Evolutionary conservation across 2,888 invertebrate species (phyloP).

Genomic region (Eupithecia centaureata): DNA sequence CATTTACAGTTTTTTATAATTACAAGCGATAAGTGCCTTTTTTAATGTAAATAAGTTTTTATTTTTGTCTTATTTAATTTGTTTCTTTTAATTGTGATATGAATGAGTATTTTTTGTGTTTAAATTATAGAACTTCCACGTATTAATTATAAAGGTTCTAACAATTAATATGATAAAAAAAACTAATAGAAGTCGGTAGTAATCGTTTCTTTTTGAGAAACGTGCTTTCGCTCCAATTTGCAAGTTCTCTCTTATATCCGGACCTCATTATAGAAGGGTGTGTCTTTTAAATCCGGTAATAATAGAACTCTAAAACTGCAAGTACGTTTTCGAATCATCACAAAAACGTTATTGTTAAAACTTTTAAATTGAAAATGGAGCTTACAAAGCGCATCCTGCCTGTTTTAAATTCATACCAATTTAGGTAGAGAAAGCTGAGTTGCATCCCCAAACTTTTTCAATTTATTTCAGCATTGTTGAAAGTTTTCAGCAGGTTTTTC

Average conservation of each 20-base stretch:
- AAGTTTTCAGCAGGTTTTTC: slow-evolving; percentile 6
- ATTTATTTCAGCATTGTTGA: slow-evolving; percentile 19
- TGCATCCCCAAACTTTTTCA: slow-evolving; percentile 34
- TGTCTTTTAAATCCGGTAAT: not conserved
- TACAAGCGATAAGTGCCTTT: no score
- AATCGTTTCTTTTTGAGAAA: not conserved
- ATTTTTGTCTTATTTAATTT: no score
- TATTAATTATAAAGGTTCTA: no score
- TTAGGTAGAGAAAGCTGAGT: slow-evolving; percentile 25
- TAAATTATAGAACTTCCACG: no score
- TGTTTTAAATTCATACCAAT: slow-evolving; percentile 22
- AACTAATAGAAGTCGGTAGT: no score
- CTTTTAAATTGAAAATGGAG: slow-evolving; percentile 29
- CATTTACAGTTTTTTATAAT: no score
- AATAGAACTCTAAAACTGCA: not conserved
- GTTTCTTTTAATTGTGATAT: no score
- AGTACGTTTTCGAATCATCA: slow-evolving; percentile 4
- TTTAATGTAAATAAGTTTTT: no score
- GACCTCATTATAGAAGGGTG: not conserved
- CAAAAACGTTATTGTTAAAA: slow-evolving; percentile 11
- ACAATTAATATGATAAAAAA: no score
- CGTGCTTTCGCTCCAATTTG: not conserved
- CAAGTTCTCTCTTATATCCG: not conserved
- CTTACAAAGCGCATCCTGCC: slow-evolving; percentile 29
- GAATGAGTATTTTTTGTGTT: no score